A percentile compares a stretch with the other conserved stretches of the same genome.
phyloP scores from a whole-genome alignment of 2,888 invertebrate species.

The Germaria angustata region DNA sequence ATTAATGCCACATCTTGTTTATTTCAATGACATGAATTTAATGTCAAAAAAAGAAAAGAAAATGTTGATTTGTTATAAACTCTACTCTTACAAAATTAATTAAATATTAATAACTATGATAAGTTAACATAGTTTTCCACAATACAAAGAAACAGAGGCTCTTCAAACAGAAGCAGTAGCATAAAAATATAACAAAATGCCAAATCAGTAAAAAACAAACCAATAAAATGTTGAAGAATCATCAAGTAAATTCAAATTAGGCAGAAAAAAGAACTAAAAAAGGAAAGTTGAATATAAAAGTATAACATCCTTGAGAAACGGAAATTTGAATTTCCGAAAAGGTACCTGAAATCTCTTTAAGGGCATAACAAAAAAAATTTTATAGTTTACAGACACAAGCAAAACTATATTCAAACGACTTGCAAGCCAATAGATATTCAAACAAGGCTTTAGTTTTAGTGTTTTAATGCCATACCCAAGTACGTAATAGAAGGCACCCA shows the following conservation, averaged over 20 bases:
- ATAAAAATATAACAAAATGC: slow-evolving; percentile 13
- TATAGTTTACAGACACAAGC: slow-evolving; percentile 49
- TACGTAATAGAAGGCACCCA: slow-evolving; percentile 54
- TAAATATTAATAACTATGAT: too few relatives aligned
- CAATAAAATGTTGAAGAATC: neutral
- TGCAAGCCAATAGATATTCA: slow-evolving; percentile 32
- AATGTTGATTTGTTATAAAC: too few relatives aligned
- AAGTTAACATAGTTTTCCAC: too few relatives aligned
- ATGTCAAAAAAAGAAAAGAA: too few relatives aligned
- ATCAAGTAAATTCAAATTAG: slow-evolving; percentile 74
- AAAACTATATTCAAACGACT: slow-evolving; percentile 12
- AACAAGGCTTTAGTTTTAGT: slow-evolving; percentile 14
- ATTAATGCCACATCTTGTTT: neutral
- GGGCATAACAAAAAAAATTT: slow-evolving; percentile 30
- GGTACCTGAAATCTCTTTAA: slow-evolving; percentile 72
- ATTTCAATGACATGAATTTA: too few relatives aligned
- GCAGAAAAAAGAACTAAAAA: slow-evolving; percentile 18
- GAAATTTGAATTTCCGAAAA: slow-evolving; percentile 80
- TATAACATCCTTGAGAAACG: slow-evolving; percentile 74
- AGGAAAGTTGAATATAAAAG: neutral
- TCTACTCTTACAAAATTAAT: too few relatives aligned
- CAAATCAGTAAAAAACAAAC: slow-evolving; percentile 23
- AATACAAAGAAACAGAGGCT: too few relatives aligned
- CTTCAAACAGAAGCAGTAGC: neutral
- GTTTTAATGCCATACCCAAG: slow-evolving; percentile 17